These are phyloP conservation scores for Gopherus flavomarginatus DNA, from an alignment of 2,113 vertebrate genomes.

Conservation along the genomic window DNA sequence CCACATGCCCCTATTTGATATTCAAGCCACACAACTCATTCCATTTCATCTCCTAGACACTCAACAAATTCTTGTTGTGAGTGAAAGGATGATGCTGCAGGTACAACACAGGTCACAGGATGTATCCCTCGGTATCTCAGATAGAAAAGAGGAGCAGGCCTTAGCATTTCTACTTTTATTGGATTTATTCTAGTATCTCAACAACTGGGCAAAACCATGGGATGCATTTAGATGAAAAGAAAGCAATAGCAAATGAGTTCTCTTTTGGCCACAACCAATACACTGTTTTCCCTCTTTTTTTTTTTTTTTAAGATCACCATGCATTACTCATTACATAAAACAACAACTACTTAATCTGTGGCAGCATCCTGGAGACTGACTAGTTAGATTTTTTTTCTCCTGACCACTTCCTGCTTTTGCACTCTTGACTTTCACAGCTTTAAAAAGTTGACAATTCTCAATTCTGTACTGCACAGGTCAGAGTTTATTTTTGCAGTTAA, in stretches of 20 bases:
- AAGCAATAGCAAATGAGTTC: neutral
- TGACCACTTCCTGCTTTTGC: rapidly evolving
- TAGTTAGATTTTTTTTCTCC: neutral
- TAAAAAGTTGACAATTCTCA: neutral
- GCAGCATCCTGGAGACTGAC: neutral
- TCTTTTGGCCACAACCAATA: neutral
- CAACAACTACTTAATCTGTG: rapidly evolving
- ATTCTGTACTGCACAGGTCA: neutral
- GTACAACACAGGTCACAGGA: neutral
- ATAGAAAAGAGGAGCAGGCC: neutral
- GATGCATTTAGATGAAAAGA: neutral
- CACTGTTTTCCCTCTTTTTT: neutral
- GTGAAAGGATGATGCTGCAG: neutral
- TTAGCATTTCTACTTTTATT: neutral
- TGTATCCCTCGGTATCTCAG: neutral
- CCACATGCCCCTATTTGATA: neutral
- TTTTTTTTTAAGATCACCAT: neutral
- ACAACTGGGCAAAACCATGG: neutral
- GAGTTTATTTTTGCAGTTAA: neutral
- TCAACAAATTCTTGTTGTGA: neutral
- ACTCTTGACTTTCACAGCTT: neutral
- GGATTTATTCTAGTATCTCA: neutral
- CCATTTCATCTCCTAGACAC: neutral
- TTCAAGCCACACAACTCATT: neutral
- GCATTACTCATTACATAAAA: neutral